Conservation (phyloP, 1,140 invertebrate species). For the Saxidomus purpurata region DNA sequence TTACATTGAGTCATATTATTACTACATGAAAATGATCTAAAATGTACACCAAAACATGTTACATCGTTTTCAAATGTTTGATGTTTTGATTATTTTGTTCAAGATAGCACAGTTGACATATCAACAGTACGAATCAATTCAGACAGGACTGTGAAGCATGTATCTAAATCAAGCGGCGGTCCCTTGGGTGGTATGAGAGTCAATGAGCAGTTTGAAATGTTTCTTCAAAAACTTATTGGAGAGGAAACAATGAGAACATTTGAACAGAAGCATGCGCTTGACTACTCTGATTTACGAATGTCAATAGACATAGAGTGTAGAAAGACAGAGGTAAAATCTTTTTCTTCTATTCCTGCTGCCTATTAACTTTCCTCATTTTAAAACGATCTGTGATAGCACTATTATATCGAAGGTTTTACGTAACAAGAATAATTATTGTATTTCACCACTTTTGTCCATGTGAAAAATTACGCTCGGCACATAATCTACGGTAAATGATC, state of each 20-base stretch:
- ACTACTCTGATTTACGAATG: not conserved
- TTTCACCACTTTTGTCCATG: too few species aligned
- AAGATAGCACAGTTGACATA: constrained; percentile 11
- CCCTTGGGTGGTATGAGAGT: not conserved
- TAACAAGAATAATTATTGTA: not conserved
- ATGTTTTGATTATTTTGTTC: not conserved
- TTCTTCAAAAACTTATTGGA: not conserved
- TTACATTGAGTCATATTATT: too few species aligned
- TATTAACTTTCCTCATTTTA: not conserved
- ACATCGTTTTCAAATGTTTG: too few species aligned
- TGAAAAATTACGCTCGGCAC: not conserved
- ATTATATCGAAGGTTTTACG: not conserved
- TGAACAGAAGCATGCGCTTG: not conserved
- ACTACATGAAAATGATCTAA: too few species aligned
- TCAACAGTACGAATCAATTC: not conserved
- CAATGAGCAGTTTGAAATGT: not conserved
- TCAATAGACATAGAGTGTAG: not conserved
- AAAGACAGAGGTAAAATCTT: not conserved
- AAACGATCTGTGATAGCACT: not conserved
- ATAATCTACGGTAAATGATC: not conserved
- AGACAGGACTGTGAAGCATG: not conserved
- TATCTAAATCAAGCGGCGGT: not conserved
- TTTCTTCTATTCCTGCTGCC: not conserved
- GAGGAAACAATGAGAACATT: not conserved
- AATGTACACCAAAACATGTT: too few species aligned